Conservation (phyloP, 2,797 vertebrate genomes). For the Glyptemys insculpta region DNA sequence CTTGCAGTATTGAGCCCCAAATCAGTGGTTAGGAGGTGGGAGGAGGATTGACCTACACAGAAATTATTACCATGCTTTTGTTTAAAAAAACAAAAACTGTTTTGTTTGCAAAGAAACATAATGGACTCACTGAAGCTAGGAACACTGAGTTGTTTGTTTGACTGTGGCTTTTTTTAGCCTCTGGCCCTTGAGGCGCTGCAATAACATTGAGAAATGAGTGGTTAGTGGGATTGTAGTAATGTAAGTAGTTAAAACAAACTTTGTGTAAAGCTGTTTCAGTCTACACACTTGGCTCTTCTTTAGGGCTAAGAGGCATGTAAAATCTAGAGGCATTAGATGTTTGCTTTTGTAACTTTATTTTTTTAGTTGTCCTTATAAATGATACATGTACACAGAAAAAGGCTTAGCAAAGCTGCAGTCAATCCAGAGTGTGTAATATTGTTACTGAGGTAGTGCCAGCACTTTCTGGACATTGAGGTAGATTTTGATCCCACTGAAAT, state of each 20-base stretch:
- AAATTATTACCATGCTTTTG: neutral
- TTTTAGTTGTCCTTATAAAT: conserved; percentile 50
- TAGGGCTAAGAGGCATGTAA: conserved; percentile 52
- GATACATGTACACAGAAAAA: conserved; percentile 49
- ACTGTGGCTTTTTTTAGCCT: conserved; percentile 60
- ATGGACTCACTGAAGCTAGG: conserved; percentile 37
- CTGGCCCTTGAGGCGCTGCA: conserved; percentile 48
- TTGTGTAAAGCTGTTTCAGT: conserved; percentile 59
- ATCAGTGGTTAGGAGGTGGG: neutral
- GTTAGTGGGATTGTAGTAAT: conserved; percentile 37
- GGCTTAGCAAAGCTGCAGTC: neutral
- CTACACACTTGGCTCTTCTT: conserved; percentile 60
- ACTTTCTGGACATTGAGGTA: neutral
- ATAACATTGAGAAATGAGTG: conserved; percentile 69
- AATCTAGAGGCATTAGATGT: conserved; percentile 41
- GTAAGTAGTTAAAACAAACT: neutral
- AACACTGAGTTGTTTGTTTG: conserved; percentile 57
- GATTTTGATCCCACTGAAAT: neutral
- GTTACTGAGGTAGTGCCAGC: neutral
- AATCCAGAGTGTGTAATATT: neutral
- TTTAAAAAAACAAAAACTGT: neutral
- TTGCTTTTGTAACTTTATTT: conserved; percentile 56
- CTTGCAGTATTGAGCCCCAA: neutral
- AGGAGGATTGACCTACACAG: neutral
- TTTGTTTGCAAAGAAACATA: conserved; percentile 25